Evolutionary conservation across 2,797 vertebrate genomes (phyloP), one percentile per base, ranked within the genome.

Genomic region (Halcyon smyrnensis): DNA sequence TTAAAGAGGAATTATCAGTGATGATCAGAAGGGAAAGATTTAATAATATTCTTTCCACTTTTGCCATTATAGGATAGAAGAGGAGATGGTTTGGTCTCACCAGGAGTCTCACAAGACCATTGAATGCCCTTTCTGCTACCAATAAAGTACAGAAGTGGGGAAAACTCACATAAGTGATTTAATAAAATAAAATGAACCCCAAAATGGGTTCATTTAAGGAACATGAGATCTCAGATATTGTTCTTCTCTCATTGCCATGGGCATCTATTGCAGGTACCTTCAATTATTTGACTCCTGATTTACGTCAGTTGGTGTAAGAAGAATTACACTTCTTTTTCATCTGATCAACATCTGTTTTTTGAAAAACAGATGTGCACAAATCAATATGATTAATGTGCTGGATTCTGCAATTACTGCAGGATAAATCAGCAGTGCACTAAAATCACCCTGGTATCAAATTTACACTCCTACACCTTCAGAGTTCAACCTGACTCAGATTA

Each of bases 311-410:
- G 82, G 27, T 87, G 27, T 60, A 89, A 90, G 80, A 63, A 3
- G 3, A 89, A 87, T 62, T 82, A 60, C 41, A 50, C 25, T 86
- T 75, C 62, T 86, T 95, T 95, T 87, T 89, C 59, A 46, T 81
- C 74, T 43, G 84, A 88, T 94, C 80, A 91, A 91, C 95, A 97
- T 96, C 95, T 96, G 76, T 73, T 95, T 92, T 91, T 91, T 77
- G 39, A 91, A 94, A 94, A 91, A 74, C 94, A 96, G 94, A 96
- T 95, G 92, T 91, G 94, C 67, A 68, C 70, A 93, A 96, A 95
- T 96, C 91, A 90, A 84, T 93, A 83, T 96, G 96, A 97, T 96
- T 96, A 93, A 96, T 96, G 96, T 78, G 25, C 41, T 90, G 88
- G 89, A 95, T 94, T 96, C 95, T 97, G 87, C 87, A 94, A 88